A percentile compares a stretch with the other conserved stretches of the same genome.
phyloP scores from a whole-genome alignment of 2,797 vertebrate species.

The Gallirallus australis region DNA sequence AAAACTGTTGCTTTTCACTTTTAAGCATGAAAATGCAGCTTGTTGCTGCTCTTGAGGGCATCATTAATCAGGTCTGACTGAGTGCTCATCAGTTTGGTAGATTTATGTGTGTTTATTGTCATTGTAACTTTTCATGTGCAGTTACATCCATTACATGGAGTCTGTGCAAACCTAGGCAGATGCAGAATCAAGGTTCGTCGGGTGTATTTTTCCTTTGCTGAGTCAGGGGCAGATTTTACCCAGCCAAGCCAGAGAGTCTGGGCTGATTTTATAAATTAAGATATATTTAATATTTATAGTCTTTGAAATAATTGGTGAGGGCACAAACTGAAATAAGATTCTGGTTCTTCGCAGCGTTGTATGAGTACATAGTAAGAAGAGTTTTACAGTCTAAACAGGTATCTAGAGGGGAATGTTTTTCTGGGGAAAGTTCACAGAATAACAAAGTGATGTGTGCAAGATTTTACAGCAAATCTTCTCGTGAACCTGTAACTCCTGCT shows the following conservation, averaged over 20 bases:
- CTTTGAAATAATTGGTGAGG: neutral
- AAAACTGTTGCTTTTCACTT: slow-evolving; percentile 32
- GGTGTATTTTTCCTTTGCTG: neutral
- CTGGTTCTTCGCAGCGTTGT: neutral
- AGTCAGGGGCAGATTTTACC: neutral
- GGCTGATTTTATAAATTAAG: neutral
- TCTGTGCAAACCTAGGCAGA: neutral
- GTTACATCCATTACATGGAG: neutral
- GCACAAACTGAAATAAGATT: neutral
- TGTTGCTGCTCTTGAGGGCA: slow-evolving; percentile 30
- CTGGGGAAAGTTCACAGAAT: neutral
- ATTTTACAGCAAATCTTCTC: neutral
- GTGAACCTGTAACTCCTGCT: neutral
- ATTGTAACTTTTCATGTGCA: slow-evolving; percentile 37
- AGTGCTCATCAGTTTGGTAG: slow-evolving; percentile 33
- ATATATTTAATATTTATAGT: neutral
- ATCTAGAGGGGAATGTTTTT: neutral
- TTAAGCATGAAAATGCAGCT: slow-evolving; percentile 22
- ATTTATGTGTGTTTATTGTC: slow-evolving; percentile 60
- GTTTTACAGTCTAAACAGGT: neutral
- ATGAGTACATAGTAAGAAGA: neutral
- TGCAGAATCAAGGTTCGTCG: neutral
- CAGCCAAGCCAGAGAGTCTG: neutral
- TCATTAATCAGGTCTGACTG: slow-evolving; percentile 43
- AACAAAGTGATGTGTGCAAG: neutral